Percentiles rank a stretch among this genome's conserved stretches.
Conservation (phyloP, 2,888 invertebrate genomes). For the Xiphydria camelus region DNA sequence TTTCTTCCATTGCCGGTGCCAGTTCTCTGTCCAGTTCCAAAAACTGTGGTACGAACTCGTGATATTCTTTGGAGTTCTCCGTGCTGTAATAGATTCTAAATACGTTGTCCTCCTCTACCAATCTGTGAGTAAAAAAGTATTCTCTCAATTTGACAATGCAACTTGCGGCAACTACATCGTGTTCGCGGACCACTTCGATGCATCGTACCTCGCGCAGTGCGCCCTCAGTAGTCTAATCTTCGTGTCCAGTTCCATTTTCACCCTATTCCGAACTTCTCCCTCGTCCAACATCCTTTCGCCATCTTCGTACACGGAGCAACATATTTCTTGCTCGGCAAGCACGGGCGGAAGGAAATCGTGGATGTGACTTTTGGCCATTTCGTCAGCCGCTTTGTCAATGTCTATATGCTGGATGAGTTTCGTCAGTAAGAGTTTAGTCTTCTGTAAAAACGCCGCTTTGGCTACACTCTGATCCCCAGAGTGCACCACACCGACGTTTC, state of each 20-base stretch:
- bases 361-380: slow-evolving; percentile 81
- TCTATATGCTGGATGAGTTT: slow-evolving; percentile 57
- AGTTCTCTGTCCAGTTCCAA: slow-evolving; percentile 73
- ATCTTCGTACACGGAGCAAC: slow-evolving; percentile 73
- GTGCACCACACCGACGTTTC: slow-evolving; percentile 73
- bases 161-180: no score
- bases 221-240: slow-evolving; percentile 63
- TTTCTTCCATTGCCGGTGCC: slow-evolving; percentile 70
- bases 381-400: slow-evolving; percentile 80
- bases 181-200: no score
- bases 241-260: slow-evolving; percentile 70
- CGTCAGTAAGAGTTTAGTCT: slow-evolving; percentile 51
- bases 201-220: slow-evolving; percentile 42
- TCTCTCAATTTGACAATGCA: no score
- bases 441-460: slow-evolving; percentile 62
- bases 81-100: slow-evolving; percentile 77
- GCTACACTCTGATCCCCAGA: slow-evolving; percentile 60
- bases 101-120: slow-evolving; percentile 67
- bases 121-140: slow-evolving; percentile 51
- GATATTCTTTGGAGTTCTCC: slow-evolving; percentile 86
- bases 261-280: slow-evolving; percentile 67
- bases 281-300: slow-evolving; percentile 68
- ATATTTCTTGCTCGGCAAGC: slow-evolving; percentile 68
- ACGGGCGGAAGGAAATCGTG: slow-evolving; percentile 88
- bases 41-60: slow-evolving; percentile 76